Evolutionary conservation across 2,113 vertebrate species (phyloP), one percentile per base, ranked within the genome.

Genomic region (Vicugna pacos): DNA sequence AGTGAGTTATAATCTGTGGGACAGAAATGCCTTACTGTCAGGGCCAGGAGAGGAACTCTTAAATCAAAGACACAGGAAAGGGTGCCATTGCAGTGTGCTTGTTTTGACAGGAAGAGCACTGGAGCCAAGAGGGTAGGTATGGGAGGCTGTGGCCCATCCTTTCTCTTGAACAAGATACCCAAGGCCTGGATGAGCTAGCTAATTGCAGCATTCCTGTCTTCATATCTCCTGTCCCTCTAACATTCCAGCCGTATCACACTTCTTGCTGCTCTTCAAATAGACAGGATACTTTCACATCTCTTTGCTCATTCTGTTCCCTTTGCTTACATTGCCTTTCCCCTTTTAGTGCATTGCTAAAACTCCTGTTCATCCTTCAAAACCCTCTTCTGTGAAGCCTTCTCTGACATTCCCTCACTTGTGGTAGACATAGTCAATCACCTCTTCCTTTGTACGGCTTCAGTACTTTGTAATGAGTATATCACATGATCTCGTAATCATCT

Each of bases 11-110:
- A 99, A 99, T 99, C 99, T 99, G 99, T 98, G 98, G 99, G 99
- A 99, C 99, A 99, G 99, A 99, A 99, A 99, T 99, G 99, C 99
- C 98, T 99, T 99, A 99, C 99, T 99, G 99, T 99, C 99, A 99
- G 98, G 99, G 99, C 99, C 98, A 99, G 98, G 98, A 99, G 98
- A 99, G 98, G 98, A 99, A 99, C 99, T 99, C 99, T 99, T 99
- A 99, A 99, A 99, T 99, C 99, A 99, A 98, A 98, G 97, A 81
- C 95, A 97, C 38, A 54, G 98, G 97, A 96, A 64, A 80, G 98
- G 98, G 95, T 98, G 95, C 24, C 14, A 98, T 91, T 95, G 80
- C 42, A 97, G 93, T 96, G 98, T 93, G 93, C 95, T 91, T 84
- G 91, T 97, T 98, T 97, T 96, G 97, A 64, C 79, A 95, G 97